These are phyloP conservation scores for Drosophila murphyi DNA, from an alignment of 1,140 invertebrate species.

Conservation along the genomic window DNA sequence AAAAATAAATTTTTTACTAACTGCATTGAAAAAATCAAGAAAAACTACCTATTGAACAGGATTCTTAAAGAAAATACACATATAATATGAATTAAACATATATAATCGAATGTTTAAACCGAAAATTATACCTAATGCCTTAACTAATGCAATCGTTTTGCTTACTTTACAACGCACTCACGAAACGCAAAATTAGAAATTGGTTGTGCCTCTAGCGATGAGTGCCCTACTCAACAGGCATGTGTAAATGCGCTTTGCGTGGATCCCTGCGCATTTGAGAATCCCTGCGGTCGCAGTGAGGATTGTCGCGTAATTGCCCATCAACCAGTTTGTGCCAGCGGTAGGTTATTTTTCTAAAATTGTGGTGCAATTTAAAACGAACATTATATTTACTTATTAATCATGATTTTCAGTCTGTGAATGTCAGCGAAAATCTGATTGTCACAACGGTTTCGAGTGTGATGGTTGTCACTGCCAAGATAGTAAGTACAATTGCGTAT, in stretches of 20 bases:
- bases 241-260: conserved; percentile 91
- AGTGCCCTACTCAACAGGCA: conserved; percentile 90
- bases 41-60: conserved; percentile 45
- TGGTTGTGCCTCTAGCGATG: conserved; percentile 88
- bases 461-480: conserved; percentile 89
- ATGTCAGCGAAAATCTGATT: conserved; percentile 88
- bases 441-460: conserved; percentile 86
- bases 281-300: conserved; percentile 87
- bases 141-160: conserved; percentile 72
- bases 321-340: conserved; percentile 91
- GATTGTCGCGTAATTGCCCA: conserved; percentile 92
- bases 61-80: conserved; percentile 43
- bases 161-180: conserved; percentile 38
- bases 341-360: conserved; percentile 84
- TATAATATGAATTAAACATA: conserved; percentile 58
- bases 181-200: conserved; percentile 85
- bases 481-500: conserved; percentile 84
- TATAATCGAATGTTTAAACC: conserved; percentile 50
- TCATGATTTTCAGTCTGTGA: conserved; percentile 86
- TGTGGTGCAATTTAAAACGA: background rate
- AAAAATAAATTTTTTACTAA: conserved; percentile 52
- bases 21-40: conserved; percentile 67
- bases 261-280: conserved; percentile 89
- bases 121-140: conserved; percentile 33
- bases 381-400: background rate